A percentile compares a stretch with the other conserved stretches of the same genome.
Evolutionary conservation across 2,113 vertebrate species (phyloP).

Genomic region (Pica pica): DNA sequence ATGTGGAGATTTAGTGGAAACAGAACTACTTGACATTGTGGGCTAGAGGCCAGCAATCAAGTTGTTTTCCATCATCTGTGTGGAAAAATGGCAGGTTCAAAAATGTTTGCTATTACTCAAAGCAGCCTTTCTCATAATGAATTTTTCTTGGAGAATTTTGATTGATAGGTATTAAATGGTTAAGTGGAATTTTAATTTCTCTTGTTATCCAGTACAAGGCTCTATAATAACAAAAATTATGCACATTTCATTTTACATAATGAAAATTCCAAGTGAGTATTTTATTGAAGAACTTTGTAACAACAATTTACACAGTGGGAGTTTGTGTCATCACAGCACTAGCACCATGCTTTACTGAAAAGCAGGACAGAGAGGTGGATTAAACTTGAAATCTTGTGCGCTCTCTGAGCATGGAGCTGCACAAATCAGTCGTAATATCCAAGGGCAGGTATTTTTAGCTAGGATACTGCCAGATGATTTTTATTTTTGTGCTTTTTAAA

Average conservation of each 20-base stretch:
- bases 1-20: conserved; percentile 41
- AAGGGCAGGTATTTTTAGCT: neutral
- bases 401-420: neutral
- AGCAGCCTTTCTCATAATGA: neutral
- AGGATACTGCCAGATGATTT: neutral
- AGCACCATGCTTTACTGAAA: neutral
- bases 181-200: neutral
- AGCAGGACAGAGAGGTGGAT: neutral
- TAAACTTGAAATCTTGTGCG: neutral
- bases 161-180: neutral
- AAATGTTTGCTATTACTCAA: conserved; percentile 1
- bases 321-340: neutral
- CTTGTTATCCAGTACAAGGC: neutral
- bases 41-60: neutral
- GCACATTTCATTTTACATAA: neutral
- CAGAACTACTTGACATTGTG: conserved; percentile 22
- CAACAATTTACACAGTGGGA: neutral
- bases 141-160: neutral
- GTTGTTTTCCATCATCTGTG: neutral
- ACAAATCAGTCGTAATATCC: neutral
- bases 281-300: neutral
- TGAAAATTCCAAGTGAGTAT: neutral
- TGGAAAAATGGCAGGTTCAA: conserved; percentile 1
- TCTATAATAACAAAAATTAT: neutral
- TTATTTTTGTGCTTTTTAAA: neutral